These are phyloP conservation scores for Dromius quadrimaculatus DNA, from an alignment of 2,888 invertebrate species.

Conservation along the genomic window DNA sequence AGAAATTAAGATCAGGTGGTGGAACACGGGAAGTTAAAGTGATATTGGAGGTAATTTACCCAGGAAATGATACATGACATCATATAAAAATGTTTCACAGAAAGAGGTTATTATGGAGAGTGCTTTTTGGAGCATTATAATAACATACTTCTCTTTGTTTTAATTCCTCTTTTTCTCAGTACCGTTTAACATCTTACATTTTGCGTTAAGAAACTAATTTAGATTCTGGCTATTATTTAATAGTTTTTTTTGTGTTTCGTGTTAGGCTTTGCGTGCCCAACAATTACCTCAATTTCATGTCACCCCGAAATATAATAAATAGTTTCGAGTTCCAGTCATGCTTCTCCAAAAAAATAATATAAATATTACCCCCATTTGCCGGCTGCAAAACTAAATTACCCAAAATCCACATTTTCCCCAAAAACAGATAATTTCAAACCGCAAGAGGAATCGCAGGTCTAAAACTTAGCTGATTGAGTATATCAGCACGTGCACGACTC, in stretches of 20 bases:
- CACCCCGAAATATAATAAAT: slow-evolving; percentile 9
- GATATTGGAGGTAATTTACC: slow-evolving; percentile 1
- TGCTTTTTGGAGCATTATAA: too few relatives aligned
- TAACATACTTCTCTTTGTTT: too few relatives aligned
- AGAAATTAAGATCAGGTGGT: slow-evolving; percentile 5
- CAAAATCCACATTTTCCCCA: slow-evolving; percentile 27
- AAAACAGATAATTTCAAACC: slow-evolving; percentile 26
- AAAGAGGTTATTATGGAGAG: too few relatives aligned
- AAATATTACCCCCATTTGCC: slow-evolving; percentile 13
- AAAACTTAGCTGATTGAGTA: slow-evolving; percentile 3
- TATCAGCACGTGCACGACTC: slow-evolving; percentile 11
- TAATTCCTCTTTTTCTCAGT: too few relatives aligned
- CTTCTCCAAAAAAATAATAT: slow-evolving; percentile 14
- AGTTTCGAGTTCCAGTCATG: slow-evolving; percentile 28
- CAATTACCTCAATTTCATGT: neutral
- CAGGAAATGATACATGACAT: slow-evolving; percentile 1
- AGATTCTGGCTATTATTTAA: neutral
- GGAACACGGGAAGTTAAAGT: too few relatives aligned
- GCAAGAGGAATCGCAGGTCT: slow-evolving; percentile 14
- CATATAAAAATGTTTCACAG: too few relatives aligned
- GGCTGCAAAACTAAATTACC: slow-evolving; percentile 28
- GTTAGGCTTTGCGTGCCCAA: neutral
- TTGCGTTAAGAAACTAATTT: neutral
- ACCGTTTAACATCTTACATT: too few relatives aligned
- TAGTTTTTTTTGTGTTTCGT: too few relatives aligned